These are phyloP conservation scores for Cephus rjabovi DNA, from an alignment of 2,888 invertebrate genomes.

Conservation along the genomic window DNA sequence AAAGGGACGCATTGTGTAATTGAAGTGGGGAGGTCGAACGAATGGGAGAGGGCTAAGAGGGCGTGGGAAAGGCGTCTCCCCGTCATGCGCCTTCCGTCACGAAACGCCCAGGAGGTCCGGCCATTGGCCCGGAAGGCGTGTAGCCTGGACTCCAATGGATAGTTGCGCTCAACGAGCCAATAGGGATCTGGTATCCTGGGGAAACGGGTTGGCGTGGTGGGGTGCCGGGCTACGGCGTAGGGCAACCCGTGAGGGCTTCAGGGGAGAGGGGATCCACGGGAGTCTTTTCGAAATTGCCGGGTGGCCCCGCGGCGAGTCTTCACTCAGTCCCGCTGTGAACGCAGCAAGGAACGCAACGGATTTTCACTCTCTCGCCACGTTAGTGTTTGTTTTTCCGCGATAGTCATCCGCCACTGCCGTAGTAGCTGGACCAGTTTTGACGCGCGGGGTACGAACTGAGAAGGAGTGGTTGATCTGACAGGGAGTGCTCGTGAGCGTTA, in stretches of 20 bases:
- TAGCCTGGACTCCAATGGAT: slow-evolving; percentile 53
- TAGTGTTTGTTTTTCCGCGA: slow-evolving; percentile 11
- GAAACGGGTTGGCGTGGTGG: slow-evolving; percentile 35
- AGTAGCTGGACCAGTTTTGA: not conserved
- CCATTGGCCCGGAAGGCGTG: slow-evolving; percentile 54
- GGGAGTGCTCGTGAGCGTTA: not conserved
- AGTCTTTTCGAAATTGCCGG: slow-evolving; percentile 59
- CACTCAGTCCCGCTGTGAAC: slow-evolving; percentile 67
- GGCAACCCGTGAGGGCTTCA: slow-evolving; percentile 24
- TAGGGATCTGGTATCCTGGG: slow-evolving; percentile 54
- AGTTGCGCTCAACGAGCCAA: slow-evolving; percentile 54
- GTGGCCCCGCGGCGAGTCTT: slow-evolving; percentile 62
- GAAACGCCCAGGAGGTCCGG: slow-evolving; percentile 46
- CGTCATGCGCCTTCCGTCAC: slow-evolving; percentile 45
- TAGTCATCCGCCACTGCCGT: not conserved
- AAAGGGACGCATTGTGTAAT: slow-evolving; percentile 10
- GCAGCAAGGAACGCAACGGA: slow-evolving; percentile 59
- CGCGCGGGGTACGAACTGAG: not conserved
- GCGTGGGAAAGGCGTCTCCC: slow-evolving; percentile 25
- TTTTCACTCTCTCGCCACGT: slow-evolving; percentile 33
- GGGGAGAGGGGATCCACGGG: slow-evolving; percentile 30
- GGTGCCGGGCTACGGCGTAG: slow-evolving; percentile 33
- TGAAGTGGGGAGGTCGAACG: not conserved
- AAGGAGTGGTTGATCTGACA: not conserved
- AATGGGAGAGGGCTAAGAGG: not conserved